Evolutionary conservation across 2,888 invertebrate genomes (phyloP), one percentile per base, ranked within the genome.

Genomic region (Meliscaeva auricollis): DNA sequence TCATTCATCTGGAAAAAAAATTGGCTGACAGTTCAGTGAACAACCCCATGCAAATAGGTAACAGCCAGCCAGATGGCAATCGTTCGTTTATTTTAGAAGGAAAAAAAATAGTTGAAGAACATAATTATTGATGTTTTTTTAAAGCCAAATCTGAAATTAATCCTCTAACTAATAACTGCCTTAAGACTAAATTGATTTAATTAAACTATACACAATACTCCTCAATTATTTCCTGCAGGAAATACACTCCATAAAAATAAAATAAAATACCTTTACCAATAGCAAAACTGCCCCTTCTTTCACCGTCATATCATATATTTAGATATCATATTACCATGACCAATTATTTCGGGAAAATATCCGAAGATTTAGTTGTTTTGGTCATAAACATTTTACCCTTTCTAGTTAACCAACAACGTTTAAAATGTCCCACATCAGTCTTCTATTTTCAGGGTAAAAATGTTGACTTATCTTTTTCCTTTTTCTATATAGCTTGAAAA

Each of bases 341-440:
- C 81, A 76, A 81, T 81, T 81, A 81, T 70, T 76, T 70, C 17
- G 38, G 41, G 41, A 76, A 80, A 62, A 52, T 69, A 75, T 32
- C 54, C 17, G 1, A 38, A 50, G 52, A 58, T 41, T 32, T 35
- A 46, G 38, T 50, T 66, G 48, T 22, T 66, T 32, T 50, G 46
- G 30, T 30, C 17, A 30, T 64, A 64, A 64, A 32, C 32, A 46
- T 64, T 64, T 46, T 64, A 32, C 30, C 46, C 17, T 38, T 30
- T 3, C 9, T 44, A 8, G 7, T 50, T 9, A 30, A 41, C 15
- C 9, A 72, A 64, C 54, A 11, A 62, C 17, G 32, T 64, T 46
- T 32, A 13, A 72, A 48, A 46, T 68, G 20, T 30, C n/a, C 56
- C n/a, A 32, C 68, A 58, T 22, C 56, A 26, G 15, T 32, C n/a